Base-by-base conservation (phyloP, 2,113 vertebrate species). In the Catagonus wagneri region DNA sequence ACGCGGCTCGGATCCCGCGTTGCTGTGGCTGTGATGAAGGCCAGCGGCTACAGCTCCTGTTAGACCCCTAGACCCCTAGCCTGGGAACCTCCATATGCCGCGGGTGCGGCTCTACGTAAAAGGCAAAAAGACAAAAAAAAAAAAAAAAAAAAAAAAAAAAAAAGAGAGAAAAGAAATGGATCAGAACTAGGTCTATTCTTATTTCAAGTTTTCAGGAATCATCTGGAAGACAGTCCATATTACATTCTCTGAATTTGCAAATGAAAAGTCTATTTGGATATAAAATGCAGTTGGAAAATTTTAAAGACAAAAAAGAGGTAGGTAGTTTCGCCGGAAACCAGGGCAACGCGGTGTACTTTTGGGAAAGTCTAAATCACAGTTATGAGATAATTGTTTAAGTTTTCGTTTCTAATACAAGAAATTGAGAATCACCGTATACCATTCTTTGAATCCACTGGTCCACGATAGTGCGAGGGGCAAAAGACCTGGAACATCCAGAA, bases 131-230 rank as follows among this genome's bases (percentile, higher is more conserved):
- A 92, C 39, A 93, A 93, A 95, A 92, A 9, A 61, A 34, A 54
- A 68, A 84, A 79, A 65, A 39, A 39, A 14, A 11, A 92, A 39
- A 93, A 93, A 95, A 92, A 9, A 61, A 34, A 54, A 68, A 84
- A 79, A 65, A 39, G 34, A 14, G 14, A 92, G 52, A 93, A 93
- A 95, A 92, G 56, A 1, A 89, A 83, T 17, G 89, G 17, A 80
- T 29, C 25, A 36, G 75, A 66, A 58, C 60, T 63, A 89, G 60
- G 56, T 19, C 44, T 86, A 44, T 75, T 85, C 36, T 92, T 86
- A 83, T 54, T 93, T 56, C 95, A 89, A 36, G 80, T 23, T 69
- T 94, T 93, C 79, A 84, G 14, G 92, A 96, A 83, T 85, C 54
- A 61, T 83, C 19, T 83, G 25, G 81, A 81, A 88, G 44, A 61